Percentiles rank a stretch among this genome's conserved stretches.
Conservation (phyloP, 2,113 vertebrate species). For the Cathartes aura region DNA sequence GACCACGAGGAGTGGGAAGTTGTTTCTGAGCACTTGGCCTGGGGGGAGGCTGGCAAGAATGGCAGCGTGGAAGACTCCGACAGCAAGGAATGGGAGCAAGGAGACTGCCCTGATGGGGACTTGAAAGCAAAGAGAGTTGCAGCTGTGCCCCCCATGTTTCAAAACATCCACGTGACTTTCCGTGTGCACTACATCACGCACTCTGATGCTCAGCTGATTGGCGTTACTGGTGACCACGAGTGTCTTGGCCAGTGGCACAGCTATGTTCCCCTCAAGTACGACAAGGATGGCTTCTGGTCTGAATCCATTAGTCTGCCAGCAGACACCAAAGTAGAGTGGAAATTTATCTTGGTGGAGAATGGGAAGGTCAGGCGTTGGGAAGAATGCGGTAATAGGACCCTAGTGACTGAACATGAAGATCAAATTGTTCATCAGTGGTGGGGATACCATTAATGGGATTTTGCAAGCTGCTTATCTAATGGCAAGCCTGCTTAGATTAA, state of each 20-base stretch:
- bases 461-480: background rate
- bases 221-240: constrained; percentile 85
- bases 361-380: constrained; percentile 90
- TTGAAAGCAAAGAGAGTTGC: constrained; percentile 65
- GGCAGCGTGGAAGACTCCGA: background rate
- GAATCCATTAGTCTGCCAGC: constrained; percentile 78
- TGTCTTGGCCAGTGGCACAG: constrained; percentile 87
- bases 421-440: constrained; percentile 83
- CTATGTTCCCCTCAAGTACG: constrained; percentile 79
- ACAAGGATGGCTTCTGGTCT: constrained; percentile 86
- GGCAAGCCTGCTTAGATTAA: background rate
- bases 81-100: constrained; percentile 48
- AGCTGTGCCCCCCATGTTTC: constrained; percentile 77
- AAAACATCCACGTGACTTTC: constrained; percentile 82
- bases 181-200: constrained; percentile 87
- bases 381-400: constrained; percentile 87
- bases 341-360: constrained; percentile 90
- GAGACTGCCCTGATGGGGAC: constrained; percentile 37
- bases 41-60: constrained; percentile 18
- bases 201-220: constrained; percentile 77
- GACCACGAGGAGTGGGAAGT: constrained; percentile 70
- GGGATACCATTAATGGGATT: constrained; percentile 77
- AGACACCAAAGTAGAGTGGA: constrained; percentile 88
- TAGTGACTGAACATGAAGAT: constrained; percentile 82
- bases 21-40: constrained; percentile 52